Evolutionary conservation across 2,888 invertebrate species (phyloP), one percentile per base, ranked within the genome.

Genomic region (Chironomus tentans): DNA sequence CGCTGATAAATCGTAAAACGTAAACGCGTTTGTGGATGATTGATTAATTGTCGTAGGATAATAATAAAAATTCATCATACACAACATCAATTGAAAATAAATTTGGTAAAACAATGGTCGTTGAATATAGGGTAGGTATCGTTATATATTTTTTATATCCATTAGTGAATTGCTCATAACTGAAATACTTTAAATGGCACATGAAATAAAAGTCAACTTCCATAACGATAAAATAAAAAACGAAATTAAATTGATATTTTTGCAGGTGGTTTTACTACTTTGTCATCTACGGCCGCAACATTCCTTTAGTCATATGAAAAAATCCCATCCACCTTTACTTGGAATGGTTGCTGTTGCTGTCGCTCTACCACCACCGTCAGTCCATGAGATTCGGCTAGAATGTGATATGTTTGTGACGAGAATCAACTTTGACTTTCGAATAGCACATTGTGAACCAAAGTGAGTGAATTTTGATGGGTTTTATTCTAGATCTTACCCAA

Each of bases 401-500:
- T 90, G 93, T 76, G 95, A 95, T 83, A 95, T 95, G 94, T 98
- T 98, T 85, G 97, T 98, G 80, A 97, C 95, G 77, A 90, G 97
- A 82, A 93, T 98, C 81, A 95, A 92, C 83, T 96, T 97, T 81
- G 96, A 97, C 85, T 95, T 98, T 85, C 91, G 94, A 86, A 93
- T 98, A 87, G 95, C 96, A 78, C 97, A 98, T 84, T 97, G 97
- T 83, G 98, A 98, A 84, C 97, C 97, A 82, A 92, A 92, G 95
- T 95, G 86, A 87, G 87, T 82, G 21, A 65, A 0, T 13, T 65
- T 65, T 24, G 10, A 65, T 69, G n/a, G n/a, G n/a, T n/a, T n/a
- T n/a, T n/a, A n/a, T n/a, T n/a, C n/a, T n/a, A n/a, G n/a, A n/a
- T n/a, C n/a, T n/a, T n/a, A n/a, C n/a, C n/a, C n/a, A n/a, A n/a